phyloP scores from a whole-genome alignment of 2,888 invertebrate species.

The Lochmaea crataegi region DNA sequence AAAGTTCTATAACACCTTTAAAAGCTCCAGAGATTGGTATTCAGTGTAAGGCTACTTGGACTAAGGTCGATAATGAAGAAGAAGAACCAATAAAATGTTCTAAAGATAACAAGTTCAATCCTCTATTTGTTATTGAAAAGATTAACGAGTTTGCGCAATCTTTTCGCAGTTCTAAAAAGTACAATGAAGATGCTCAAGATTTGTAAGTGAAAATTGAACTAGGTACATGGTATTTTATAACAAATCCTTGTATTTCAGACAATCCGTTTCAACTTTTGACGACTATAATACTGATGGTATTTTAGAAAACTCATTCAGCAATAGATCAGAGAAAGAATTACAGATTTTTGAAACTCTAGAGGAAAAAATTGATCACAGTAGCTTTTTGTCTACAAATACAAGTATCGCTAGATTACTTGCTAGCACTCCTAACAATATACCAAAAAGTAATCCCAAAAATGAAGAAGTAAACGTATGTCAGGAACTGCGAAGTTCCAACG shows the following conservation, averaged over 20 bases:
- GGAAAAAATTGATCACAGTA: constrained; percentile 78
- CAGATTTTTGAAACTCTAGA: constrained; percentile 83
- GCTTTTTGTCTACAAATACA: constrained; percentile 70
- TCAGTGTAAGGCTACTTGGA: constrained; percentile 58
- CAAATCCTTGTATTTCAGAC: not conserved
- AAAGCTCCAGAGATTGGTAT: constrained; percentile 56
- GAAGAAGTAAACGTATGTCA: constrained; percentile 19
- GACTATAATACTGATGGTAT: constrained; percentile 19
- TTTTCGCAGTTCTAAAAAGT: constrained; percentile 20
- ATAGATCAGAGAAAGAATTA: constrained; percentile 69
- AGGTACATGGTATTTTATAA: too few species aligned
- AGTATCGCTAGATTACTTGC: constrained; percentile 59
- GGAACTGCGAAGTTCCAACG: constrained; percentile 46
- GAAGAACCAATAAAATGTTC: not conserved
- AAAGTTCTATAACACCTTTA: constrained; percentile 52
- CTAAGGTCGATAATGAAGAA: constrained; percentile 41
- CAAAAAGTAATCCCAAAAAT: constrained; percentile 62
- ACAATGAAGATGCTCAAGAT: constrained; percentile 5
- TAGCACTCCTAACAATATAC: constrained; percentile 58
- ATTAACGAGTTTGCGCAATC: constrained; percentile 43
- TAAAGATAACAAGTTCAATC: constrained; percentile 1
- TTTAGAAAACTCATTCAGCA: constrained; percentile 1
- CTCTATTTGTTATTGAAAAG: constrained; percentile 35
- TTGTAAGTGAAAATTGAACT: constrained; percentile 1
- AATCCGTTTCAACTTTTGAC: not conserved